These are phyloP conservation scores for Phyllotreta striolata DNA, from an alignment of 2,888 invertebrate species.

Conservation along the genomic window DNA sequence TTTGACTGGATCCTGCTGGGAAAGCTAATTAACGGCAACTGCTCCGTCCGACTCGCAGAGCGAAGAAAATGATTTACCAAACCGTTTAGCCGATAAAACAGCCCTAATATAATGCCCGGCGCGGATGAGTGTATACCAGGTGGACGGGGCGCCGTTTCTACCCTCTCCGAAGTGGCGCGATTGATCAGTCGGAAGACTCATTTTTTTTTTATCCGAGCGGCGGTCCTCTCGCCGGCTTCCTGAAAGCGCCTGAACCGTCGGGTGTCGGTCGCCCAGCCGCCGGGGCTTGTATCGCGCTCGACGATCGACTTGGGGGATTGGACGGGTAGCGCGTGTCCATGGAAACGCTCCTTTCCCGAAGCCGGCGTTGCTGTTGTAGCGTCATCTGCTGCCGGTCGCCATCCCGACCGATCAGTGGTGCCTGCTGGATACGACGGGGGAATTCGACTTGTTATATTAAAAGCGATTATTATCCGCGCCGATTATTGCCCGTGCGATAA, in stretches of 20 bases:
- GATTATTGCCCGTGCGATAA: no score
- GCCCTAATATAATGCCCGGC: no score
- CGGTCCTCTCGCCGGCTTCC: conserved; percentile 42
- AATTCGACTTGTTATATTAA: background rate
- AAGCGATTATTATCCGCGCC: background rate
- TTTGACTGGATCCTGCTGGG: no score
- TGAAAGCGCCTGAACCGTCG: conserved; percentile 44
- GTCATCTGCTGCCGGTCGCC: conserved; percentile 53
- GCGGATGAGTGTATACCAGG: conserved; percentile 29
- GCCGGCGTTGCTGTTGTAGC: conserved; percentile 35
- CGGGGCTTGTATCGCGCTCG: conserved; percentile 21
- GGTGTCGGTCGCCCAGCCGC: conserved; percentile 25
- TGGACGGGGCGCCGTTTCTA: conserved; percentile 19
- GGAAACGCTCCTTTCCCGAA: conserved; percentile 53
- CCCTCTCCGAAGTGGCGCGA: conserved; percentile 45
- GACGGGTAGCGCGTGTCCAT: conserved; percentile 51
- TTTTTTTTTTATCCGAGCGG: conserved; percentile 49
- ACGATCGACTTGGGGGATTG: conserved; percentile 42
- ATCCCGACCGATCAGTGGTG: conserved; percentile 12
- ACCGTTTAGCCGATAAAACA: no score
- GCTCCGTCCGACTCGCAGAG: no score
- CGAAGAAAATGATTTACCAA: no score
- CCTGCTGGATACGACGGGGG: background rate
- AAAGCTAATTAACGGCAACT: no score
- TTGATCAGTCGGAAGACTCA: conserved; percentile 53